Conservation (phyloP, 2,113 vertebrate genomes). For the Empidonax alnorum region DNA sequence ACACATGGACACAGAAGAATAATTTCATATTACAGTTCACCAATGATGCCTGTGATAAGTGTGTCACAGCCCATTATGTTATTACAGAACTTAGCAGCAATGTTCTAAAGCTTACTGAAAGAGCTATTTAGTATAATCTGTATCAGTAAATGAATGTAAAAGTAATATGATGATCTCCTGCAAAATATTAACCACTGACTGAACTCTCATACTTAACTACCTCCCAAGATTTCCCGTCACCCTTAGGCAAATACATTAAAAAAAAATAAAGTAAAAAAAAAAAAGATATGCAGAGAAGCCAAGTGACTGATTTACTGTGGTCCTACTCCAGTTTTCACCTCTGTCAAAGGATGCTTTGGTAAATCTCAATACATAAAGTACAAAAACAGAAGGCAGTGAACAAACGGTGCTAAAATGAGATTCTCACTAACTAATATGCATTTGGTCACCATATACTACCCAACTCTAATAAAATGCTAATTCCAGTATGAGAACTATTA, state of each 20-base stretch:
- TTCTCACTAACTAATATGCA: neutral
- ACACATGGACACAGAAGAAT: neutral
- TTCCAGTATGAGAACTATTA: conserved; percentile 11
- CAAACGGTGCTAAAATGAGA: conserved; percentile 1
- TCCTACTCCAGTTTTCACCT: neutral
- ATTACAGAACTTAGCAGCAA: conserved; percentile 8
- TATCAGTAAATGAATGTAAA: neutral
- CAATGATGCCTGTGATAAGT: neutral
- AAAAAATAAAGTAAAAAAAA: neutral
- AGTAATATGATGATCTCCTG: neutral
- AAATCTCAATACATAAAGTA: neutral
- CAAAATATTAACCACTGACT: neutral
- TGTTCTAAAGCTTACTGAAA: neutral
- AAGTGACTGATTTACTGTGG: neutral
- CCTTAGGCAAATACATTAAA: neutral
- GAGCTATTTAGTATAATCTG: neutral
- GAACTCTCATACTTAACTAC: neutral
- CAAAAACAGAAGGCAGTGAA: neutral
- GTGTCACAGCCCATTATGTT: neutral
- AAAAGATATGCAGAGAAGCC: neutral
- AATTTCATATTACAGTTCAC: neutral
- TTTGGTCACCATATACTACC: neutral
- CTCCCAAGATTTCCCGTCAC: neutral
- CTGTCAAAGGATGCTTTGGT: neutral
- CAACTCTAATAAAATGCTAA: conserved; percentile 29